Conservation (phyloP, 2,888 invertebrate genomes). For the Phytoseiulus persimilis region DNA sequence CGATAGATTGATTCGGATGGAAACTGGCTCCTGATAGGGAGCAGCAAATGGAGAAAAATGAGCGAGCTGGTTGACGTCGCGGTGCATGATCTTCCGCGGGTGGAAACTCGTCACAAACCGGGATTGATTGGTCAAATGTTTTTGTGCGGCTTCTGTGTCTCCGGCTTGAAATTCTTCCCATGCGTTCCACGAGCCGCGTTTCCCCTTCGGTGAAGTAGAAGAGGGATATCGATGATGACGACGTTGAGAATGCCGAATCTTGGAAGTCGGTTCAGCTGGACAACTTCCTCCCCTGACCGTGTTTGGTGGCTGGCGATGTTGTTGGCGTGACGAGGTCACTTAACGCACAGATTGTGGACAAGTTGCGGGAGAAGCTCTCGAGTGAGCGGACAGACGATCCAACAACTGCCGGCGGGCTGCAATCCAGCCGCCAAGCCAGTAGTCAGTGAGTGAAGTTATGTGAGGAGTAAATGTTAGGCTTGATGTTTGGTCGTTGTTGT, state of each 20-base stretch:
- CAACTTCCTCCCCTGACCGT: background rate
- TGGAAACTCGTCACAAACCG: background rate
- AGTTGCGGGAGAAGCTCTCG: background rate
- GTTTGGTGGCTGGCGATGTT: background rate
- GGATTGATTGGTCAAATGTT: background rate
- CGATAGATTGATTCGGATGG: background rate
- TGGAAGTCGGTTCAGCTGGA: background rate
- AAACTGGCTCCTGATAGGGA: background rate
- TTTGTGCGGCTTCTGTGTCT: background rate
- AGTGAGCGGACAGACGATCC: background rate
- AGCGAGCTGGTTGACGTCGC: background rate
- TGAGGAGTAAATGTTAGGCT: background rate
- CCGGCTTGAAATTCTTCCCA: background rate
- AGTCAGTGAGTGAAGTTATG: background rate
- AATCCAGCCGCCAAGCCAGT: background rate
- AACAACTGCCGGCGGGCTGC: background rate
- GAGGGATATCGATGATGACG: background rate
- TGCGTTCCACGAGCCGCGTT: background rate
- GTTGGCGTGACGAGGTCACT: conserved; percentile 5
- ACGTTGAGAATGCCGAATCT: background rate
- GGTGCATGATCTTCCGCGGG: background rate
- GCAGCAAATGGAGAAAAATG: background rate
- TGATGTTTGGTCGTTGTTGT: background rate
- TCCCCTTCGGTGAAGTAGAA: background rate
- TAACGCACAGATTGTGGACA: background rate